Evolutionary conservation across 1,140 invertebrate species (phyloP), one percentile per base, ranked within the genome.

Genomic region (Cephus cinctus): DNA sequence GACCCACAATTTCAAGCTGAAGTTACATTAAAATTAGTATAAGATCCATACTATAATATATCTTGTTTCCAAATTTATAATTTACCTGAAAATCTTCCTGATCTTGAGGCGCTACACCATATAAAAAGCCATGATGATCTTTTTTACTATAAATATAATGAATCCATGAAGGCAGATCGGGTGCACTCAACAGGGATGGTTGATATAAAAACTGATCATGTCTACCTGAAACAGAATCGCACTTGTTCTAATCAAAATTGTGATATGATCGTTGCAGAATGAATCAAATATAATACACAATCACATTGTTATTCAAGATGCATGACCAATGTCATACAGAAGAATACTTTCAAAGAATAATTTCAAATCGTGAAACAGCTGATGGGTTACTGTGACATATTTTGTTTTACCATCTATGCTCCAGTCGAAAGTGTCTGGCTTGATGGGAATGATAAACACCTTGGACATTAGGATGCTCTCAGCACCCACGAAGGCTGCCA

Each of bases 131-230:
- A 1, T 80, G 81, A 54, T 85, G 82, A 58, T 89, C 83, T 44
- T 80, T 77, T 32, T 83, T 79, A 54, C 87, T 90, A 61, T 90
- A 92, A 38, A 84, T 82, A 59, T 90, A 93, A 25, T 86, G 81
- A 56, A 94, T 84, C 91, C 91, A 94, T 6, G 80, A 73, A 1
- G 91, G 91, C 34, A 94, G 75, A 74, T 94, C 91, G 0, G 91
- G 90, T 36, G 85, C 81, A 56, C 85, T 81, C 1, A 82, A 49
- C 15, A 90, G 62, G 1, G 86, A 84, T 0, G 86, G 80, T 54
- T 84, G 82, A 63, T 86, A 88, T 3, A 81, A 79, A 57, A 83
- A 86, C 44, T 86, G 81, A 54, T 82, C 78, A 32, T 77, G 68
- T 49, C 75, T 78, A 56, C 73, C 79, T 80, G 59, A 6, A 59